A percentile compares a stretch with the other conserved stretches of the same genome.
These are phyloP conservation scores for Caenorhabditis remanei DNA, from an alignment of 1,140 invertebrate genomes.

Conservation along the genomic window DNA sequence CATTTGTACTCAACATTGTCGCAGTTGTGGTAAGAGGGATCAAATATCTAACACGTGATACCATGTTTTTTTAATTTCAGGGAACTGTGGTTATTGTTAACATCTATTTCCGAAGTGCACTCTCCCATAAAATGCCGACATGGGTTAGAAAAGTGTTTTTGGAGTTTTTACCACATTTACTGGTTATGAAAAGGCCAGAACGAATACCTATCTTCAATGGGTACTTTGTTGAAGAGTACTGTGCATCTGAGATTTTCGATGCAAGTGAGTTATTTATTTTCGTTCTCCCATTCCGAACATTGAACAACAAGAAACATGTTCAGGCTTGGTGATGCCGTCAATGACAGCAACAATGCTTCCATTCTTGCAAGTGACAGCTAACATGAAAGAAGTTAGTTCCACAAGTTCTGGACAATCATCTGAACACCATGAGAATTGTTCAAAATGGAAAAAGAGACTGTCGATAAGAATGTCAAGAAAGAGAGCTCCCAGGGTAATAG, in stretches of 20 bases:
- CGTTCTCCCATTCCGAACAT: background rate
- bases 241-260: conserved; percentile 75
- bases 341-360: conserved; percentile 76
- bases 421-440: conserved; percentile 68
- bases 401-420: conserved; percentile 20
- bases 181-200: conserved; percentile 76
- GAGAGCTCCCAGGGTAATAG: conserved; percentile 54
- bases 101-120: conserved; percentile 95
- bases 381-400: background rate
- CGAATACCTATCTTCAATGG: conserved; percentile 82
- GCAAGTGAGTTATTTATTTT: conserved; percentile 66
- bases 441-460: conserved; percentile 65
- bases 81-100: conserved; percentile 99
- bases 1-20: conserved; percentile 99
- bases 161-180: conserved; percentile 85
- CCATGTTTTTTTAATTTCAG: conserved; percentile 19
- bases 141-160: conserved; percentile 93
- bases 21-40: conserved; percentile 84
- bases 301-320: background rate
- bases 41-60: conserved; percentile 30
- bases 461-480: background rate
- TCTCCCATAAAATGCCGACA: conserved; percentile 89
- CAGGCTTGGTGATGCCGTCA: conserved; percentile 74
- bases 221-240: conserved; percentile 77
- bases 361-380: conserved; percentile 67